Conservation (phyloP, 2,113 vertebrate genomes). For the Clarias gariepinus region DNA sequence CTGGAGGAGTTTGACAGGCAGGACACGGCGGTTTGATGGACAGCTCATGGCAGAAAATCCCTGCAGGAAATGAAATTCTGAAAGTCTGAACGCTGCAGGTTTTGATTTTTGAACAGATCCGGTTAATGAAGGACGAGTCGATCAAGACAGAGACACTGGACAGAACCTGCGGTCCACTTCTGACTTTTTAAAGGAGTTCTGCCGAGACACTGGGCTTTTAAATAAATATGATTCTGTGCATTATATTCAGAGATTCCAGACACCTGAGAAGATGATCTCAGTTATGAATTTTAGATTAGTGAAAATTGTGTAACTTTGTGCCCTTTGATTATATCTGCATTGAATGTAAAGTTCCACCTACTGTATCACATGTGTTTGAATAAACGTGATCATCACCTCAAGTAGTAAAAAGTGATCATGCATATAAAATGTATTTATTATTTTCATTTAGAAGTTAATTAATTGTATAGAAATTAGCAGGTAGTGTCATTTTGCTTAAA, state of each 20-base stretch:
- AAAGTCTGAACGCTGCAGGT: constrained; percentile 35
- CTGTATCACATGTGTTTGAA: neutral
- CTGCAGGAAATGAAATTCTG: constrained; percentile 17
- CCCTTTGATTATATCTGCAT: neutral
- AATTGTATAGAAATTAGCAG: no score
- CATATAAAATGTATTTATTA: no score
- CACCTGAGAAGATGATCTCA: neutral
- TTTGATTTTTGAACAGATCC: constrained; percentile 24
- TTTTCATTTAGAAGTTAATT: no score
- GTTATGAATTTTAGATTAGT: neutral
- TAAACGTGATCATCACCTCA: neutral
- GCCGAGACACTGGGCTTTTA: neutral
- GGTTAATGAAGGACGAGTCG: constrained; percentile 23
- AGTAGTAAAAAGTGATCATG: no score
- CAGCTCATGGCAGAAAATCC: constrained; percentile 10
- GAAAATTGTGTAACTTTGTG: neutral
- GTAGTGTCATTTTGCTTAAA: neutral
- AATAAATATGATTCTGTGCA: neutral
- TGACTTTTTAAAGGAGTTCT: neutral
- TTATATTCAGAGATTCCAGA: neutral
- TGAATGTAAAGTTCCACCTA: neutral
- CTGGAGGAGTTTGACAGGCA: constrained; percentile 27
- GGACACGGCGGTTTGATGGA: constrained; percentile 15
- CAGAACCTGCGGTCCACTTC: neutral
- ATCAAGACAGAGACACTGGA: neutral